These are phyloP conservation scores for Haliaeetus leucogaster DNA, from an alignment of 2,113 vertebrate genomes.

Conservation along the genomic window DNA sequence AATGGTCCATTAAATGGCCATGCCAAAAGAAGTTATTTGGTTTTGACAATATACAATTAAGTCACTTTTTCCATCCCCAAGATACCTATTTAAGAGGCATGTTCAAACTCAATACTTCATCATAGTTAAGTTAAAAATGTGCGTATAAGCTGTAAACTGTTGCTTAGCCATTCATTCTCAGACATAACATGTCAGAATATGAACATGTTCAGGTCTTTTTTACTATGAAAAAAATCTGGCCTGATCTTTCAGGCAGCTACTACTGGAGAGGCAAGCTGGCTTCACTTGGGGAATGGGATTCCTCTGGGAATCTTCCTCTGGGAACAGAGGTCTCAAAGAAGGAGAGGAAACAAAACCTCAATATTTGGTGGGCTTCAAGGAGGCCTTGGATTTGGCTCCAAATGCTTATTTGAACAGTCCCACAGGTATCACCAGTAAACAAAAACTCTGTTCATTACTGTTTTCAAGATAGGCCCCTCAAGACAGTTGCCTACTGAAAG, in stretches of 20 bases:
- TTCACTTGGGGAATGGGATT: not conserved
- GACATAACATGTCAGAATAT: not conserved
- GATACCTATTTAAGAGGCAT: not conserved
- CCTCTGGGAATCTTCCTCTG: not conserved
- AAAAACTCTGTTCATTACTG: not conserved
- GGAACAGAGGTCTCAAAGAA: not conserved
- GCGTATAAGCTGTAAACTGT: not conserved
- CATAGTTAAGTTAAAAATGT: not conserved
- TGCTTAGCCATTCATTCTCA: constrained; percentile 51
- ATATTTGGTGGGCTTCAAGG: not conserved
- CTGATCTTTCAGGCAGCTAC: not conserved
- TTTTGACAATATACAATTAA: constrained; percentile 41
- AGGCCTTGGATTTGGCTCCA: not conserved
- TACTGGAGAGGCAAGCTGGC: not conserved
- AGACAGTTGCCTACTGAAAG: not conserved
- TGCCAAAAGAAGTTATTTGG: constrained; percentile 21
- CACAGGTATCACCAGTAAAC: not conserved
- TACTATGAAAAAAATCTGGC: not conserved
- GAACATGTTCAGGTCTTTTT: not conserved
- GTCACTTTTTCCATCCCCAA: constrained; percentile 24
- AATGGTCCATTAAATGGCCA: constrained; percentile 24
- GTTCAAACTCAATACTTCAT: constrained; percentile 48
- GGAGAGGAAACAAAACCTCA: not conserved
- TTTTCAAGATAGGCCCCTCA: not conserved
- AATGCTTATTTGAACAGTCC: not conserved